Conservation (phyloP, 2,888 invertebrate genomes). For the Melieria omissa region DNA sequence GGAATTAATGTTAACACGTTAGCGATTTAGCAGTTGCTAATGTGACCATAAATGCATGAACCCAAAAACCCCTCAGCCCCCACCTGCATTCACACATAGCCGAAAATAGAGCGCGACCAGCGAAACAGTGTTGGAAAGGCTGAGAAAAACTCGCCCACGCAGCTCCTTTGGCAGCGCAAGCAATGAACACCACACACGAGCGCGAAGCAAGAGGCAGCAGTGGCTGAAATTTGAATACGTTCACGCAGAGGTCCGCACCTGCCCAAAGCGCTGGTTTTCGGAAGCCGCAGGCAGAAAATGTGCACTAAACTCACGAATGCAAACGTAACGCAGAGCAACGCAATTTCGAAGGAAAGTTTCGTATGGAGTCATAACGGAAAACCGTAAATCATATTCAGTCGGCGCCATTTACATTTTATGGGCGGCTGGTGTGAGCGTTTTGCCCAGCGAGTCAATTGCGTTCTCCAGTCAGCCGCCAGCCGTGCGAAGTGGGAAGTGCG, state of each 20-base stretch:
- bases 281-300: neutral
- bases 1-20: conserved; percentile 49
- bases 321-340: neutral
- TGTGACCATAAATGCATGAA: conserved; percentile 8
- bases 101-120: neutral
- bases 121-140: conserved; percentile 1
- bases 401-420: conserved; percentile 41
- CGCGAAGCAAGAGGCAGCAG: neutral
- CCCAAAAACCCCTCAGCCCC: neutral
- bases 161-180: no score
- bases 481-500: neutral
- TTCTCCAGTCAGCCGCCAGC: conserved; percentile 6
- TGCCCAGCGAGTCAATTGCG: conserved; percentile 30
- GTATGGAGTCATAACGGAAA: conserved; percentile 42
- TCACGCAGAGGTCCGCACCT: neutral
- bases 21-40: conserved; percentile 36
- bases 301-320: no score
- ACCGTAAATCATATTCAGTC: conserved; percentile 49
- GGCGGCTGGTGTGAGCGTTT: conserved; percentile 34
- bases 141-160: neutral
- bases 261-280: neutral
- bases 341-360: conserved; percentile 8
- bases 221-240: conserved; percentile 24
- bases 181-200: no score
- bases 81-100: no score